Evolutionary conservation across 2,113 vertebrate genomes (phyloP).

Genomic region (Camelus dromedarius): DNA sequence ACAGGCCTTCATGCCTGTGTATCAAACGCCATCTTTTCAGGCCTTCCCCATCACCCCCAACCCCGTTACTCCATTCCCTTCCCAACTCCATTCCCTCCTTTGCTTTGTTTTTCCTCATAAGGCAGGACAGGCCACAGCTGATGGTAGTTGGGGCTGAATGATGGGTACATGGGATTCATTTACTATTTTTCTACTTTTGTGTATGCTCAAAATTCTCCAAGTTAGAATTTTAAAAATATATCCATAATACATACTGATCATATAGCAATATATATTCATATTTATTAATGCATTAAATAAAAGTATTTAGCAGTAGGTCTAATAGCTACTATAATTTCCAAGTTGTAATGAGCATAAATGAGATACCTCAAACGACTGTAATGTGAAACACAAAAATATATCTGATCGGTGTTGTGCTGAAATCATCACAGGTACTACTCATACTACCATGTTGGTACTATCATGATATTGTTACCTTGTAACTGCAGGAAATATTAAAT

Average conservation of each 20-base stretch:
- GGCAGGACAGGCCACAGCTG: neutral
- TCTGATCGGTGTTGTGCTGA: neutral
- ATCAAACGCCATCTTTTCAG: constrained; percentile 3
- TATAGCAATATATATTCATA: neutral
- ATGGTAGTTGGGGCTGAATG: neutral
- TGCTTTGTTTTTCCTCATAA: constrained; percentile 23
- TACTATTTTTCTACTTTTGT: constrained; percentile 32
- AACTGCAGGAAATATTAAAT: constrained; percentile 1
- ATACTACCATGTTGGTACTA: neutral
- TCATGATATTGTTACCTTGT: neutral
- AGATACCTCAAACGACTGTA: neutral
- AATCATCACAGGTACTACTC: neutral
- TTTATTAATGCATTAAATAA: constrained; percentile 16
- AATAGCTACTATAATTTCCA: neutral
- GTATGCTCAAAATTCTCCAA: neutral
- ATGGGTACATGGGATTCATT: neutral
- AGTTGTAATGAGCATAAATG: constrained; percentile 25
- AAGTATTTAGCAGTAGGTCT: constrained; percentile 43
- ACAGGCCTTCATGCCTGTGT: neutral
- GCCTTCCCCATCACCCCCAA: neutral
- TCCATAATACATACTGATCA: neutral
- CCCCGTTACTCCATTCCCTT: neutral
- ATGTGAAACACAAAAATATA: constrained; percentile 12
- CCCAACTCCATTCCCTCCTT: neutral
- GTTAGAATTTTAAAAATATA: constrained; percentile 1